Evolutionary conservation across 2,888 invertebrate genomes (phyloP).

Genomic region (Callosobruchus maculatus): DNA sequence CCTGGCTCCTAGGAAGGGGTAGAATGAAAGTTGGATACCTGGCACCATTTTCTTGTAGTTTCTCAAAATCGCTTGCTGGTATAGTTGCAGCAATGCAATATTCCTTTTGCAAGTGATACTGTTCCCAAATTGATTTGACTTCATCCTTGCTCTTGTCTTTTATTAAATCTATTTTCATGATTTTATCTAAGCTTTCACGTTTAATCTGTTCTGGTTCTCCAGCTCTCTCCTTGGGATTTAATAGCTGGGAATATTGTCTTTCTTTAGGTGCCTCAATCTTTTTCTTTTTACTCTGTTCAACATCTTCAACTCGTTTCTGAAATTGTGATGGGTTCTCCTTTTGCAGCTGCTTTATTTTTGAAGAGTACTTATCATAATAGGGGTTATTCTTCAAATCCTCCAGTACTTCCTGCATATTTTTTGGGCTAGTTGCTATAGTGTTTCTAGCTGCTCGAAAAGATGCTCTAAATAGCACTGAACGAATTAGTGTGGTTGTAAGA

Average conservation of each 20-base stretch:
- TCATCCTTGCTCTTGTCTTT: slow-evolving; percentile 67
- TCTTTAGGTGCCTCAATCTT: slow-evolving; percentile 50
- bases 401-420: slow-evolving; percentile 51
- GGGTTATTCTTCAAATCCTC: slow-evolving; percentile 66
- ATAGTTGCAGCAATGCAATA: slow-evolving; percentile 65
- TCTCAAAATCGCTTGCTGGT: slow-evolving; percentile 58
- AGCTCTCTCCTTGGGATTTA: slow-evolving; percentile 59
- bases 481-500: slow-evolving; percentile 28
- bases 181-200: slow-evolving; percentile 58
- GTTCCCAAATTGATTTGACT: slow-evolving; percentile 72
- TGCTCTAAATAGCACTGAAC: slow-evolving; percentile 28
- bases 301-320: slow-evolving; percentile 58
- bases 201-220: slow-evolving; percentile 18
- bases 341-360: slow-evolving; percentile 70
- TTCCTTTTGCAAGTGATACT: slow-evolving; percentile 75
- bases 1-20: slow-evolving; percentile 75
- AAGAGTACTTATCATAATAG: slow-evolving; percentile 77
- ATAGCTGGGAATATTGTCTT: slow-evolving; percentile 57
- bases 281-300: slow-evolving; percentile 46
- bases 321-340: slow-evolving; percentile 75
- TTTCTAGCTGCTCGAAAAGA: slow-evolving; percentile 21
- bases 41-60: slow-evolving; percentile 57
- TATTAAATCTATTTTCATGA: slow-evolving; percentile 76
- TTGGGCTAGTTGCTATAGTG: slow-evolving; percentile 46
- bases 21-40: slow-evolving; percentile 70